Base-by-base conservation (phyloP, 1,140 invertebrate genomes). In the Lucilia sericata region DNA sequence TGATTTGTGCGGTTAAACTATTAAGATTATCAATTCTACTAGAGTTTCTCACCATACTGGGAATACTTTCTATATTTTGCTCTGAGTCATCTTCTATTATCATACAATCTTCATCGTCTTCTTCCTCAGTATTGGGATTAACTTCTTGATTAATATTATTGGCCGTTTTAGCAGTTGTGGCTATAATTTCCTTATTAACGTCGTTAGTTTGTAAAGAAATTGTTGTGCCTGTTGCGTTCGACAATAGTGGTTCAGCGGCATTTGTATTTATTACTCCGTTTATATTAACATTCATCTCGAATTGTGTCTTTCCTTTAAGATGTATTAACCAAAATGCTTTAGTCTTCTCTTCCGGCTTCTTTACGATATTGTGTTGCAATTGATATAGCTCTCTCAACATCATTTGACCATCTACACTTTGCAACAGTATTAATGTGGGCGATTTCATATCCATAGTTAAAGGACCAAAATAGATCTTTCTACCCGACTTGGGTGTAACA, bases 331-430 rank as follows among this genome's bases (percentile, higher is more conserved):
- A 90, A 74, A 90, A 87, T 17, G 88, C 89, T 87, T 87, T 89
- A 36, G 89, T 90, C 0, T 87, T 86, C 0, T 83, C 85, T 7
- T 86, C 51, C 0, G 81, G 75, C 47, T 87, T 83, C 0, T 19
- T 87, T 0, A 78, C 70, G 36, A 91, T 90, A 34, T 83, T 82
- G 25, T 91, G 88, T 36, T 86, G 86, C 8, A 86, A 74, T 74
- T 91, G 88, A 82, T 89, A 91, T 0, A 88, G 86, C 85, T 91
- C 90, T 0, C 90, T 86, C 42, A 88, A 70, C 87, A 91, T 89
- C 87, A 91, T 90, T 60, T 88, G 88, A 2, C 89, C 85, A 82
- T 91, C 90, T 8, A 90, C 88, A 47, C 88, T 90, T 65, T 91
- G 90, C 1, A 89, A 84, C 17, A 91, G 70, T 75, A 91, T 85